Conservation (phyloP, 2,113 vertebrate species). For the Cichladusa arquata region DNA sequence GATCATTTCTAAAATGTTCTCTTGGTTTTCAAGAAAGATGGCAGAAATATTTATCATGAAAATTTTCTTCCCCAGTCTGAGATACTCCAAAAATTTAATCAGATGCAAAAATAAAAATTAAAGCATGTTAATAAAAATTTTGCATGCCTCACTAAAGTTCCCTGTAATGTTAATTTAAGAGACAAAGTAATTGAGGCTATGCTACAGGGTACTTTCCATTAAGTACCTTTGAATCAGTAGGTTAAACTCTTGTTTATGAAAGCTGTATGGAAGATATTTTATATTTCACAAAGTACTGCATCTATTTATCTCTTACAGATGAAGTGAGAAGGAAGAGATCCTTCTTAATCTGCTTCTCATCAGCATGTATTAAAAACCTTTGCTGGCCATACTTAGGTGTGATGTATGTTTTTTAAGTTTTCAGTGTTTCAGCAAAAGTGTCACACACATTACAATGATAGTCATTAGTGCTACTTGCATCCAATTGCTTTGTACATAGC, state of each 20-base stretch:
- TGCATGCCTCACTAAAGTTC: not conserved
- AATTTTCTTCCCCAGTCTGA: not conserved
- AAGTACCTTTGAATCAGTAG: not conserved
- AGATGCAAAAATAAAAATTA: not conserved
- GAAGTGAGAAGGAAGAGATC: not conserved
- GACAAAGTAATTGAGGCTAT: not conserved
- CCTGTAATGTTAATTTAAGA: not conserved
- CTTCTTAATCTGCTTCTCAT: not conserved
- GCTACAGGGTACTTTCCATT: not conserved
- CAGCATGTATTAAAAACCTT: not conserved
- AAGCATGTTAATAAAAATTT: not conserved
- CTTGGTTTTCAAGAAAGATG: not conserved
- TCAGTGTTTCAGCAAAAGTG: not conserved
- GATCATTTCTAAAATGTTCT: not conserved
- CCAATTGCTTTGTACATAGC: not conserved
- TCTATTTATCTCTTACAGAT: not conserved
- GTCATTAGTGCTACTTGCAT: not conserved
- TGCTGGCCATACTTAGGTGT: not conserved
- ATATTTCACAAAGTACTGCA: not conserved
- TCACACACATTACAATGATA: not conserved
- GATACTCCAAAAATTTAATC: not conserved
- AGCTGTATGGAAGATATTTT: not conserved
- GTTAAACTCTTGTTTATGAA: not conserved
- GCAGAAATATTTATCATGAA: not conserved
- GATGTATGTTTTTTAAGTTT: not conserved